Evolutionary conservation across 2,888 invertebrate species (phyloP), one percentile per base, ranked within the genome.

Genomic region (Cryptocephalus moraei): DNA sequence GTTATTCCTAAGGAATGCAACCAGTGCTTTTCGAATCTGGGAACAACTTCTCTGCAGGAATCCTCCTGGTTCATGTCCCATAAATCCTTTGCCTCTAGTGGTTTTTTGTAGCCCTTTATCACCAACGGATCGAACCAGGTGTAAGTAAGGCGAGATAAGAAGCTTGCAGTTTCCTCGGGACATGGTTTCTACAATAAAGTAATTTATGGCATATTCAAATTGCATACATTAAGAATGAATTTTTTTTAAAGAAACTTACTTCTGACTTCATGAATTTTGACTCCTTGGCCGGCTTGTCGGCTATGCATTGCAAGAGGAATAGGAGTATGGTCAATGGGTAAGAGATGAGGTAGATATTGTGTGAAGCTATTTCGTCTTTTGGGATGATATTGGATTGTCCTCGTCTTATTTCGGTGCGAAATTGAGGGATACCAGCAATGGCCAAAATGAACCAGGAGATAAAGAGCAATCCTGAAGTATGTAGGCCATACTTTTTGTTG

Each of bases 1-100:
- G 72, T 69, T 69, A 83, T 82, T 55, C 71, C 76, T 32, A 82
- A 69, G 46, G 77, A 79, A 54, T 76, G 75, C 56, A 81, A 75
- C 90, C 91, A 91, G 62, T 82, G 75, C 22, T 47, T 43, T 34
- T 55, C 85, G 65, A 91, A 91, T 43, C 73, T 73, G 1, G 87
- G 86, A 55, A 88, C 82, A 1, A 90, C 80, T 67, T 81, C 80
- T 47, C 73, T 75, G 12, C 86, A 84, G 45, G 79, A 80, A 63
- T 91, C 88, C 52, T 80, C 60, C 1, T 62, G 59, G 42, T 74
- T 75, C 46, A 80, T 59, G 39, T 72, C 64, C 75, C 76, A 80
- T 38, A 80, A 60, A 56, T 80, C 78, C 9, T 68, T 63, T 41
- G 62, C 61, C 32, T 67, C 72, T 47, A 81, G 59, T 0, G 77